Evolutionary conservation across 1,140 invertebrate species (phyloP).

Genomic region (Triops cancriformis): DNA sequence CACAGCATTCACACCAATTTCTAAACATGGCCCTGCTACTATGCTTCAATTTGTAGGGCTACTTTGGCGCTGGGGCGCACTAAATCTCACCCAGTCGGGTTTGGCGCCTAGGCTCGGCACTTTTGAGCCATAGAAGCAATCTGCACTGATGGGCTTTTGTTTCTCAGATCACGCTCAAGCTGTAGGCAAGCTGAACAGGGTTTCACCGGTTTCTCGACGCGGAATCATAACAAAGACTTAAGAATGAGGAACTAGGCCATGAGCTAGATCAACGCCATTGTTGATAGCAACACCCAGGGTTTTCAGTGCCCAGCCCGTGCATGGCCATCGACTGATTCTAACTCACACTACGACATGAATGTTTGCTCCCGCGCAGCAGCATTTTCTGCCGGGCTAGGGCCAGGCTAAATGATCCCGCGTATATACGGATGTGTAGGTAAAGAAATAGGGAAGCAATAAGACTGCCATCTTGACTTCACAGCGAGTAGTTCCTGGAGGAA

Average conservation of each 20-base stretch:
- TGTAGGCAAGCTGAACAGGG: background rate
- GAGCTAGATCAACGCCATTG: background rate
- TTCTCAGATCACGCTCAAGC: background rate
- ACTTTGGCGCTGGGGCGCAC: background rate
- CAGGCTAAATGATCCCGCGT: background rate
- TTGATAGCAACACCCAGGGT: background rate
- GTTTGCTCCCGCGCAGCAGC: constrained; percentile 7
- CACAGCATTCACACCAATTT: constrained; percentile 1
- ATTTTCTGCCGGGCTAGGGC: background rate
- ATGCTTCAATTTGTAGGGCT: background rate
- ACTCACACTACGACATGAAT: background rate
- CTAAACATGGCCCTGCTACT: constrained; percentile 1
- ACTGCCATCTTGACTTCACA: background rate
- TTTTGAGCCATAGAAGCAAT: background rate
- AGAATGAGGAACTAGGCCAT: background rate
- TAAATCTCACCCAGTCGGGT: background rate
- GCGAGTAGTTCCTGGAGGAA: background rate
- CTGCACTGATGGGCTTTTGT: background rate
- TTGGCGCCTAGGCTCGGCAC: background rate
- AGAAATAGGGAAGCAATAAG: background rate
- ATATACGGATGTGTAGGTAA: background rate
- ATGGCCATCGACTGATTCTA: constrained; percentile 5
- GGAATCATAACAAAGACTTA: background rate
- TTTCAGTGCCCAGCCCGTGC: background rate
- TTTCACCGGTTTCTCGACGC: background rate